phyloP scores from a whole-genome alignment of 1,140 invertebrate species.

The Drosophila ananassae region DNA sequence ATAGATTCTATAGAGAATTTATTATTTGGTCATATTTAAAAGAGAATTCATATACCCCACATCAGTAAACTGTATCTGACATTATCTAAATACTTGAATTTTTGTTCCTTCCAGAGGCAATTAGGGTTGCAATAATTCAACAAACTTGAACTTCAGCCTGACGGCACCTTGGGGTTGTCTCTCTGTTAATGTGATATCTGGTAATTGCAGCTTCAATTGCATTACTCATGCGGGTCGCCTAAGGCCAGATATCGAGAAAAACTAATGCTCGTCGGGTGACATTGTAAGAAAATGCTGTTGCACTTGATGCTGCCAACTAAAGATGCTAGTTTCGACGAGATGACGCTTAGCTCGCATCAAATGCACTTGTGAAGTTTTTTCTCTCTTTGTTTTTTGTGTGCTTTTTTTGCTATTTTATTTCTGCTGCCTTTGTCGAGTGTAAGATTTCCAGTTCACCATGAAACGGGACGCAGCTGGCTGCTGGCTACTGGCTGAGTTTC shows the following conservation, averaged over 20 bases:
- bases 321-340: conserved; percentile 50
- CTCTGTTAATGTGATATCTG: conserved; percentile 44
- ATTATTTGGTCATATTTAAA: background rate
- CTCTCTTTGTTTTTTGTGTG: background rate
- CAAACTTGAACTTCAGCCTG: conserved; percentile 77
- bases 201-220: conserved; percentile 70
- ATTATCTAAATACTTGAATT: conserved; percentile 27
- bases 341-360: conserved; percentile 42
- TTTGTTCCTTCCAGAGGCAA: conserved; percentile 47
- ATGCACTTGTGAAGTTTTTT: conserved; percentile 6
- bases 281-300: conserved; percentile 81
- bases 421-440: conserved; percentile 36
- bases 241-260: conserved; percentile 62
- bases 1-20: background rate
- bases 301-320: conserved; percentile 79
- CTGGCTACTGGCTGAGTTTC: conserved; percentile 13
- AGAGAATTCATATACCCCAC: background rate
- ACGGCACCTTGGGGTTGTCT: conserved; percentile 55
- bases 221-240: conserved; percentile 75
- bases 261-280: conserved; percentile 63
- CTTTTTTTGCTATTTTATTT: conserved; percentile 13
- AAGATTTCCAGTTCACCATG: conserved; percentile 69
- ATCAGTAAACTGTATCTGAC: conserved; percentile 12
- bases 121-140: conserved; percentile 61
- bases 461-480: conserved; percentile 57